Base-by-base conservation (phyloP, 2,888 invertebrate species). In the Desoria tigrina region DNA sequence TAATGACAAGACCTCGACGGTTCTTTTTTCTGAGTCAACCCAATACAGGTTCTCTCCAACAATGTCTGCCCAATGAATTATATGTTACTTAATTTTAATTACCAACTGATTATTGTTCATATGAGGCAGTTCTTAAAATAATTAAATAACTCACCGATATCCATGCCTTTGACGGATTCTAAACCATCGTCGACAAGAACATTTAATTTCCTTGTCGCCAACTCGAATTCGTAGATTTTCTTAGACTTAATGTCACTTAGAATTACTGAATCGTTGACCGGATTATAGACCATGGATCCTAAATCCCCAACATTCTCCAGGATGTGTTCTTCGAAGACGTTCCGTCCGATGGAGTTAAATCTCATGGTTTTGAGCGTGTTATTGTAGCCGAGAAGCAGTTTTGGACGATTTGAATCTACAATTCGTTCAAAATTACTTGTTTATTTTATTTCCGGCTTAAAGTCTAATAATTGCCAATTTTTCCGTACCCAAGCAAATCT, bases 1-100 rank as follows among this genome's bases (percentile, higher is more conserved):
- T 53, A 90, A 76, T 0, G 86, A 89, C 14, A 87, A 78, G 2
- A 86, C 85, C 78, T 90, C 90, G 1, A 92, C 81, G 0, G 84
- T 84, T 60, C 83, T 83, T 14, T 84, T 83, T 0, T 84, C 84
- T 0, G 83, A 81, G 78, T 92, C 90, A 63, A 87, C 81, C 81
- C 89, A 86, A 79, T 91, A 93, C 0, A 93, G 79, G 72, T 87
- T 87, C 67, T 90, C 87, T 0, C 88, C 86, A 9, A 86, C 81
- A 73, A 86, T 83, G 81, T 92, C 92, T 88, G 77, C 76, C n/a
- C 21, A 45, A 42, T 16, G 24, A 26, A 24, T 9, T 21, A 54
- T 6, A 28, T 53, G 32, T 26, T 16, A 16, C 7, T 4, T 18
- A 62, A 39, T n/a, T 14, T 9, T 49, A 18, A 11, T n/a, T 11